These are phyloP conservation scores for Zapornia atra DNA, from an alignment of 2,113 vertebrate genomes.

Conservation along the genomic window DNA sequence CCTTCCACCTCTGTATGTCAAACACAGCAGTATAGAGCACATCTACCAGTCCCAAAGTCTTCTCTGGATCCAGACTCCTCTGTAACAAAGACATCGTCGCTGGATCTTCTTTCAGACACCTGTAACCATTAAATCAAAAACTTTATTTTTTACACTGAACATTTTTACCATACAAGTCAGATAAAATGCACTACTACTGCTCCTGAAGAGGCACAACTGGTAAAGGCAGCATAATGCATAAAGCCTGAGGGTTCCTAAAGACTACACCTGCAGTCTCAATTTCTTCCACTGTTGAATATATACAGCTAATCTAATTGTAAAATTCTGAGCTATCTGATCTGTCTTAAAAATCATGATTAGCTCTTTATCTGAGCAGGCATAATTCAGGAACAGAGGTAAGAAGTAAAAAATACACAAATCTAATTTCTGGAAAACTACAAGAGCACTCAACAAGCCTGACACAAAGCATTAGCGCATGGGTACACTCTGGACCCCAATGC, in stretches of 20 bases:
- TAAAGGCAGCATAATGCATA: background rate
- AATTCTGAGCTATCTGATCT: fast-evolving
- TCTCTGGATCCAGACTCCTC: conserved; percentile 95
- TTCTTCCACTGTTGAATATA: background rate
- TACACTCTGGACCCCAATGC: background rate
- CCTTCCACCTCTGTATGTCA: conserved; percentile 92
- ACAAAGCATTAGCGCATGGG: fast-evolving
- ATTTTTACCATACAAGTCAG: background rate
- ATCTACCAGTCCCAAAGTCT: conserved; percentile 94
- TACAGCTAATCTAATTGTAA: background rate
- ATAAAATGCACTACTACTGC: background rate
- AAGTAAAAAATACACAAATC: background rate
- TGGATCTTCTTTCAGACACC: conserved; percentile 99
- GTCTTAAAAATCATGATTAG: background rate
- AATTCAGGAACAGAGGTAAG: background rate
- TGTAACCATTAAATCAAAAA: conserved; percentile 41
- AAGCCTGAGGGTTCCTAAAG: background rate
- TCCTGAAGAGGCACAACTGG: background rate
- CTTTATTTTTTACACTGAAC: background rate
- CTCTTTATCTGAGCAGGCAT: background rate
- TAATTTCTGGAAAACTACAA: fast-evolving
- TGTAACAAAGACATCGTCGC: conserved; percentile 98
- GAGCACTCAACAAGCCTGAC: background rate
- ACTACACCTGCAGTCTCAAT: background rate
- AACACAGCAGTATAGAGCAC: conserved; percentile 96